Evolutionary conservation across 2,113 vertebrate species (phyloP), one percentile per base, ranked within the genome.

Genomic region (Nycticryphes semicollaris): DNA sequence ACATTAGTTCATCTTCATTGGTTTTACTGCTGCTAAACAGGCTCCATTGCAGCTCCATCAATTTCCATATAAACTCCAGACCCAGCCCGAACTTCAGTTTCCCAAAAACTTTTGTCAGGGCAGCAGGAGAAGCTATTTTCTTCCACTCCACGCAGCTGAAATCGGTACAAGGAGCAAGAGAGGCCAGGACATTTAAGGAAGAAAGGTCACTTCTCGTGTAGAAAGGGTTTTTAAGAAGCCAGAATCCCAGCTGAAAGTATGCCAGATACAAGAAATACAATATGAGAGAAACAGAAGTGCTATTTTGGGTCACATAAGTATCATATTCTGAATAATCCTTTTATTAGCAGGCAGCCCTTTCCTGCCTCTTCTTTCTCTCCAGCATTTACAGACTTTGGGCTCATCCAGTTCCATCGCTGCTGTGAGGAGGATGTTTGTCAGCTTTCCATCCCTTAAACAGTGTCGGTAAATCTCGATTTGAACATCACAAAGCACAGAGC

Each of bases 221-320:
- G 76, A 92, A 95, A 70, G 6, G 1, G 6, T n/a, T 88, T 77
- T 81, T 86, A 74, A 84, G 68, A 84, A 94, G 56, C 39, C 85
- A 64, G 59, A 30, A n/a, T 88, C 76, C 73, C 56, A 93, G 92
- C 33, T 81, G 88, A 77, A 81, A 72, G n/a, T 27, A 64, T 27
- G 76, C 88, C 96, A 96, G 74, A 45, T 74, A 60, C 56, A 92
- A 95, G 95, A 96, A 96, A 94, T 63, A 89, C 7, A 94, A 93
- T 89, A 96, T 19, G 72, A 92, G 64, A 88, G 88, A 92, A 96
- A 94, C 14, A 96, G 83, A 85, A 94, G 57, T 70, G 75, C 90
- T 96, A 83, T 96, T 96, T 93, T 95, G 78, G 75, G 75, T 88
- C 50, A 70, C 63, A 4, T 57, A 93, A 85, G 94, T 94, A 93